These are phyloP conservation scores for Zaprionus bogoriensis DNA, from an alignment of 2,888 invertebrate genomes.

Conservation along the genomic window DNA sequence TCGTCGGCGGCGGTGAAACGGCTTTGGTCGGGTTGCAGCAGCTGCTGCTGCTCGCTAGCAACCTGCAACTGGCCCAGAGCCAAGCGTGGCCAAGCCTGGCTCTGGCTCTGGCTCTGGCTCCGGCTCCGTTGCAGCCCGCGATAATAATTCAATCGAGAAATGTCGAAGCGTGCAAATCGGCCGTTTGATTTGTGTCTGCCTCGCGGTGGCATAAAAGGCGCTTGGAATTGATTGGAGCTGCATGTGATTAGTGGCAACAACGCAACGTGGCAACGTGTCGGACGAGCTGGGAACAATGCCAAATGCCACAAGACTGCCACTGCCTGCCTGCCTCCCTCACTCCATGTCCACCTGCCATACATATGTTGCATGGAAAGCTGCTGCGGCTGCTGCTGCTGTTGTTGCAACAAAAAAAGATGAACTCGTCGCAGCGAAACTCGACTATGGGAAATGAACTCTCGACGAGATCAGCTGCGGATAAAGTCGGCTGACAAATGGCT, in stretches of 20 bases:
- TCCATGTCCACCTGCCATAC: too few species aligned
- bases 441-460: constrained; percentile 7
- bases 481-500: constrained; percentile 55
- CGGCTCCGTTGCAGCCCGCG: constrained; percentile 39
- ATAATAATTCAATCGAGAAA: constrained; percentile 77
- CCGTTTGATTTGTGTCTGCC: constrained; percentile 60
- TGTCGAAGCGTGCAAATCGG: constrained; percentile 76
- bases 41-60: constrained; percentile 1
- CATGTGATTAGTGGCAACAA: constrained; percentile 67
- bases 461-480: constrained; percentile 27
- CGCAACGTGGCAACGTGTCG: constrained; percentile 18
- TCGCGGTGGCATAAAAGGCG: constrained; percentile 67
- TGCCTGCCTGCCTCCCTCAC: neutral
- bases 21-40: constrained; percentile 11
- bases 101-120: constrained; percentile 2
- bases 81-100: too few species aligned
- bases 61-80: neutral
- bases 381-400: too few species aligned
- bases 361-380: constrained; percentile 8
- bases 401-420: neutral
- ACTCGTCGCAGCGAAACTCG: neutral
- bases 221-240: constrained; percentile 72
- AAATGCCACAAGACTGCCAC: neutral
- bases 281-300: constrained; percentile 19
- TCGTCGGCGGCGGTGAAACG: constrained; percentile 45